These are phyloP conservation scores for Eurosta solidaginis DNA, from an alignment of 1,140 invertebrate species.

Conservation along the genomic window DNA sequence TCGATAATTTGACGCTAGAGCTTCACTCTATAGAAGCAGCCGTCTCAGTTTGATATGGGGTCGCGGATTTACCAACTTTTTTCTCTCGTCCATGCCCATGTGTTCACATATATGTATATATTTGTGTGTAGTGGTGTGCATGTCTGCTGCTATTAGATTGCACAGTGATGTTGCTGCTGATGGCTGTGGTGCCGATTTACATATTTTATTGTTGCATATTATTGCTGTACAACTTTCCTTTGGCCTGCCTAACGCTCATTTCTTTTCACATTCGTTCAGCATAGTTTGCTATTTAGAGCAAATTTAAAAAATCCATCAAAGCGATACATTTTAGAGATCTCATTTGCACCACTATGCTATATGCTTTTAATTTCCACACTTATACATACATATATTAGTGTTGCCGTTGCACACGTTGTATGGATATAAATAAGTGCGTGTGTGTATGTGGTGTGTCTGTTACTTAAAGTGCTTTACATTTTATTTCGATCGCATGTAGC, in stretches of 20 bases:
- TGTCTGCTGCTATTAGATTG: background rate
- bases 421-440: background rate
- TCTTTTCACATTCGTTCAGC: background rate
- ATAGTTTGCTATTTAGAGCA: conserved; percentile 23
- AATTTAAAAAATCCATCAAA: conserved; percentile 28
- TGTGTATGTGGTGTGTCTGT: background rate
- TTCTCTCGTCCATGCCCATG: too few relatives aligned
- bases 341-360: background rate
- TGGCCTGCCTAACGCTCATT: background rate
- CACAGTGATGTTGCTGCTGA: background rate
- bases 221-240: background rate
- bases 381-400: background rate
- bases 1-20: too few relatives aligned
- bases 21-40: too few relatives aligned
- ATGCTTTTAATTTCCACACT: background rate
- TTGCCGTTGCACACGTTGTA: background rate
- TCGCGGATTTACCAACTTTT: too few relatives aligned
- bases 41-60: too few relatives aligned
- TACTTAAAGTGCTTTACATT: background rate
- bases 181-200: too few relatives aligned
- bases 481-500: background rate
- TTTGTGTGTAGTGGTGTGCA: background rate
- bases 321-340: conserved; percentile 24
- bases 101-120: too few relatives aligned
- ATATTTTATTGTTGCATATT: background rate